Percentiles rank a stretch among this genome's conserved stretches.
phyloP scores from a whole-genome alignment of 1,140 invertebrate genomes.

The Maniola jurtina region DNA sequence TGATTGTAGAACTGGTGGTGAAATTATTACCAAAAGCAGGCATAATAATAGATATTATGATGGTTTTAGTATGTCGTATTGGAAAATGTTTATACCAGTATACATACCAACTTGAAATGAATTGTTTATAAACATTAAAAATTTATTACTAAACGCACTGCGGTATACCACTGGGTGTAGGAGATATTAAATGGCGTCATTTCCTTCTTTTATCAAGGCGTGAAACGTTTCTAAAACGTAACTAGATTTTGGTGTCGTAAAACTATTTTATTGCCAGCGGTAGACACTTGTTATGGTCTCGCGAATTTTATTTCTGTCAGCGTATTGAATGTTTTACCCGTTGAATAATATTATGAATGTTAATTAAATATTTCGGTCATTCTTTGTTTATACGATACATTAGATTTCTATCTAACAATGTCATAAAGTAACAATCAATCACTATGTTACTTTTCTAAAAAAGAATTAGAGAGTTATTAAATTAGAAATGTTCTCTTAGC shows the following conservation, averaged over 20 bases:
- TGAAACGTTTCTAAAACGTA: slow-evolving; percentile 27
- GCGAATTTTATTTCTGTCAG: slow-evolving; percentile 17
- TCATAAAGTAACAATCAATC: no score
- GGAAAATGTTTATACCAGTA: no score
- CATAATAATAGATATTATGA: no score
- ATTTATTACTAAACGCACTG: slow-evolving; percentile 10
- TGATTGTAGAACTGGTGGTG: no score
- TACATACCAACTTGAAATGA: no score
- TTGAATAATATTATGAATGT: not conserved
- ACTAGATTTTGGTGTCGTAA: slow-evolving; percentile 28
- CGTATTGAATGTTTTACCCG: slow-evolving; percentile 2
- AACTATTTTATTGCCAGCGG: slow-evolving; percentile 26
- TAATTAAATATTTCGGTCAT: not conserved
- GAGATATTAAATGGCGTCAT: slow-evolving; percentile 11
- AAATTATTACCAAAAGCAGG: no score
- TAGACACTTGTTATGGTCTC: slow-evolving; percentile 21
- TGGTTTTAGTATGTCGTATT: no score
- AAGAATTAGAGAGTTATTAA: no score
- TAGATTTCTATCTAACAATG: no score
- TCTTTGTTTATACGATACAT: no score
- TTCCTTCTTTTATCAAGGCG: slow-evolving; percentile 18
- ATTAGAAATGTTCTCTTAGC: not conserved
- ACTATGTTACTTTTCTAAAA: no score
- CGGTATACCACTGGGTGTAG: not conserved
- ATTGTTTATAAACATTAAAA: no score